phyloP scores from a whole-genome alignment of 2,888 invertebrate species.

The Melitaea athalia region DNA sequence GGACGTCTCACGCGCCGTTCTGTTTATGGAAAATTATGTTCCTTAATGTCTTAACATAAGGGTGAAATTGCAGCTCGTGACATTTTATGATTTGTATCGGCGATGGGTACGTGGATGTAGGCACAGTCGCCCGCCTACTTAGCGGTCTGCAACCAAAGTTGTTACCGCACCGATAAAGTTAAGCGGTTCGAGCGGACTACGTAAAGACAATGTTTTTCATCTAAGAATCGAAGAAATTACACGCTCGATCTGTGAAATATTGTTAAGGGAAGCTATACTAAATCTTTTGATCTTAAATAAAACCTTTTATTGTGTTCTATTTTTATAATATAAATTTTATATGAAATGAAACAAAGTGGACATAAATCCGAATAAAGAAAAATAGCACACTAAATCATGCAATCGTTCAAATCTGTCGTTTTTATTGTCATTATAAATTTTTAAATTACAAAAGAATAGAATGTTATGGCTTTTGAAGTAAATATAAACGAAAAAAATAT shows the following conservation, averaged over 20 bases:
- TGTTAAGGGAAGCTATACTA: conserved; percentile 19
- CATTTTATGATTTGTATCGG: conserved; percentile 44
- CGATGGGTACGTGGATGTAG: conserved; percentile 43
- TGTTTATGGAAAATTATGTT: conserved; percentile 45
- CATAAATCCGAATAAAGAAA: conserved; percentile 14
- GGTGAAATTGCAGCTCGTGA: conserved; percentile 43
- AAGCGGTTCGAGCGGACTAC: conserved; percentile 47
- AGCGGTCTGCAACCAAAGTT: conserved; percentile 49
- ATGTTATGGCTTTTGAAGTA: conserved; percentile 74
- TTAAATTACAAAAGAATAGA: conserved; percentile 60
- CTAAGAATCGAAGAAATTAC: conserved; percentile 28
- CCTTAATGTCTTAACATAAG: conserved; percentile 48
- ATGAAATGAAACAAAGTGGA: conserved; percentile 15
- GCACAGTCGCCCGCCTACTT: conserved; percentile 43
- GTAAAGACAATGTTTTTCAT: conserved; percentile 47
- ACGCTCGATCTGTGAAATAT: conserved; percentile 19
- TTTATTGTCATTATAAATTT: conserved; percentile 71
- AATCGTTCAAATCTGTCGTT: conserved; percentile 52
- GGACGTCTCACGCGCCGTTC: conserved; percentile 44
- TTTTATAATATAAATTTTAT: conserved; percentile 14
- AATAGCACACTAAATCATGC: conserved; percentile 16
- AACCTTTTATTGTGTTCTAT: conserved; percentile 22
- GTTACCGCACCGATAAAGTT: conserved; percentile 48
- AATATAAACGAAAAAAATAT: conserved; percentile 67
- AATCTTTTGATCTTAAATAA: conserved; percentile 5